Conservation (phyloP, 2,797 vertebrate species). For the Typhlichthys subterraneus region DNA sequence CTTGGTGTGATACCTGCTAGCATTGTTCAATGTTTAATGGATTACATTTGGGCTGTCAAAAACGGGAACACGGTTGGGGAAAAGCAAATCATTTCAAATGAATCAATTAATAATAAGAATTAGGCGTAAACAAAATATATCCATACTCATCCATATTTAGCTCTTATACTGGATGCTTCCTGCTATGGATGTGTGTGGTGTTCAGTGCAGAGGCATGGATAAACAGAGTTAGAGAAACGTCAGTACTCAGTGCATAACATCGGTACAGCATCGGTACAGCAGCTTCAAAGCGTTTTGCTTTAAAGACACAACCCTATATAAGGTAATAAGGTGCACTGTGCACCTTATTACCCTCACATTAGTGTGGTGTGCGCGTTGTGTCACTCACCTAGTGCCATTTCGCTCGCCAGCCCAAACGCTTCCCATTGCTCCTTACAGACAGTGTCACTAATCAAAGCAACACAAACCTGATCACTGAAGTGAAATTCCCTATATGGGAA, state of each 20-base stretch:
- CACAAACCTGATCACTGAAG: conserved; percentile 71
- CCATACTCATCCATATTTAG: conserved; percentile 8
- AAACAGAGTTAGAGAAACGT: conserved; percentile 28
- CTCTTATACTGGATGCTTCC: neutral
- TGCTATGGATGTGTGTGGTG: conserved; percentile 26
- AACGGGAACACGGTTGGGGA: neutral
- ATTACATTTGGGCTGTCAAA: neutral
- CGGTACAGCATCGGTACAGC: conserved; percentile 30
- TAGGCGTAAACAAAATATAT: conserved; percentile 9
- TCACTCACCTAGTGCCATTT: conserved; percentile 45
- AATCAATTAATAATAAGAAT: too few species aligned
- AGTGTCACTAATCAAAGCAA: conserved; percentile 53
- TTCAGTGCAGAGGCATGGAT: conserved; percentile 19
- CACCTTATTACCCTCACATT: conserved; percentile 73
- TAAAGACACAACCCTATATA: conserved; percentile 50
- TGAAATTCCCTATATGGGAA: conserved; percentile 70
- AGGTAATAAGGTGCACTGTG: conserved; percentile 29
- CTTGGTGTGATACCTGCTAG: neutral
- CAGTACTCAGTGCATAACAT: conserved; percentile 17
- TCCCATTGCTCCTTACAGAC: conserved; percentile 48
- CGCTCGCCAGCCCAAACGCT: conserved; percentile 36
- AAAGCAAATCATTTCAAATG: neutral
- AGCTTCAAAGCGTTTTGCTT: conserved; percentile 57
- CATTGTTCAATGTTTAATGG: conserved; percentile 6
- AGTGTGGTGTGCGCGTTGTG: conserved; percentile 29